Base-by-base conservation (phyloP, 1,140 invertebrate species). In the Schlechtendalia chinensis region DNA sequence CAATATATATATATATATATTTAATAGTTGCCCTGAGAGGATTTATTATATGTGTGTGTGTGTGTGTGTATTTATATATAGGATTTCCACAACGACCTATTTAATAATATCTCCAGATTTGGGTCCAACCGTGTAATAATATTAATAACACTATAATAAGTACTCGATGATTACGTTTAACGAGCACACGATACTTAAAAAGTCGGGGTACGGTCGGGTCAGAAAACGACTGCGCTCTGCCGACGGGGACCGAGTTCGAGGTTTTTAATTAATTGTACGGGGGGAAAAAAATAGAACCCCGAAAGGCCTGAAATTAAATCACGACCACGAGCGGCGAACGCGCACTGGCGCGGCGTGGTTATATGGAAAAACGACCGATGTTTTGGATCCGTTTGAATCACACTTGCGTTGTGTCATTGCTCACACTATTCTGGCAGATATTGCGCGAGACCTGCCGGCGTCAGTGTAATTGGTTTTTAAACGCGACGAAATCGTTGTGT, bases 151-250 rank as follows among this genome's bases (percentile, higher is more conserved):
- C n/a, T n/a, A n/a, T n/a, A 79, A 79, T 39, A 39, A 39, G 32
- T 39, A 56, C 47, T 29, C 54, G 32, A 79, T 79, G 56, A 79
- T 79, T 79, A 63, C n/a, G 58, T 58, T 79, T 61, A 79, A 79
- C 56, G 75, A 79, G 75, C 58, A 50, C 75, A 50, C 32, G 54
- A 50, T 45, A 79, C 75, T 79, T 61, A 79, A 79, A 58, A 4
- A 10, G 22, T 2, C n/a, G n/a, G n/a, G 24, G 58, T 79, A 39
- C 32, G 45, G 56, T 79, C 27, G 63, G 75, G 54, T 79, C 58
- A 79, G 58, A 79, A 77, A 79, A 79, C 39, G 16, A 61, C 39
- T 32, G 29, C 22, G 32, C 32, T 11, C 8, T 63, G 12, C 29
- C 19, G 19, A 12, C 29, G 27, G n/a, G n/a, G n/a, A n/a, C 17